Base-by-base conservation (phyloP, 2,888 invertebrate species). In the Chaitophorus viminalis region DNA sequence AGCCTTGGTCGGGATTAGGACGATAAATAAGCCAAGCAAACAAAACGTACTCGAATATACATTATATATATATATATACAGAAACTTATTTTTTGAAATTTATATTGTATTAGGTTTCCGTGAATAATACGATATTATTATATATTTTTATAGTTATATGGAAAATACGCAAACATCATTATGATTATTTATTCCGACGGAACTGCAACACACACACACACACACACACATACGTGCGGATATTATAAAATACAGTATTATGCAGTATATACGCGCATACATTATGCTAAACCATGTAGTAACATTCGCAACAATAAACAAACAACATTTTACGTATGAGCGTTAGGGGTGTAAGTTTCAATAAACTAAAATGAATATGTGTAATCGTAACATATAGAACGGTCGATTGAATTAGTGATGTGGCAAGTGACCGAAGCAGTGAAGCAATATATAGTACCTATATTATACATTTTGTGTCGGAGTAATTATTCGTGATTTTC, bases 1-100 rank as follows among this genome's bases (percentile, higher is more conserved):
- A 87, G 87, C 70, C 79, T 79, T 75, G 74, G 36, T 39, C 4
- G 79, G 81, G 87, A 87, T 87, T 87, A 87, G 81, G 60, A 72
- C 65, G 74, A 87, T 81, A 81, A 81, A 87, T 87, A 87, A 87
- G 87, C 81, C 33, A 39, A 46, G 68, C 65, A 39, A 75, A 75
- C 65, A 39, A 75, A 75, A 31, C 29, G 74, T 70, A 60, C 83
- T 82, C n/a, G 72, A 82, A 82, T 60, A 74, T 36, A 36, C 31
- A 6, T 3, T 54, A 9, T 21, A 54, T 29, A 46, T 68, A 60
- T 21, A 39, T 3, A 14, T 46, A 39, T 39, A 39, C 36, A 39
- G 52, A 70, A 72, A n/a, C 33, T 81, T 81, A 70, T 70, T 39
- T 72, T 54, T n/a, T 5, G 54, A 82, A 82, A 54, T 54, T 82